These are phyloP conservation scores for Steatocranus sp. DNA, from an alignment of 2,797 vertebrate genomes.

Conservation along the genomic window DNA sequence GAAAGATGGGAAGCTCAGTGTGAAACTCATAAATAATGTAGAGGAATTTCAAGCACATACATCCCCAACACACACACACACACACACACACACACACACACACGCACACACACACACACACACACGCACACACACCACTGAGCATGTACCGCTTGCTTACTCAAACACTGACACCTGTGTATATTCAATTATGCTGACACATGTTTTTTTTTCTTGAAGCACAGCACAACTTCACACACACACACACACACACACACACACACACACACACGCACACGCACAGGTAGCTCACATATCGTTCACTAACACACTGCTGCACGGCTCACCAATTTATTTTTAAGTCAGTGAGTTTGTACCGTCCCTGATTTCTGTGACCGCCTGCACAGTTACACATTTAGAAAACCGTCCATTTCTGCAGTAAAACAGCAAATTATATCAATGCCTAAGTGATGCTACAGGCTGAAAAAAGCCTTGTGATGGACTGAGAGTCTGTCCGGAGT, in stretches of 20 bases:
- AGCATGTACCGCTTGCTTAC: slow-evolving; percentile 3
- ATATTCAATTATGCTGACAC: slow-evolving; percentile 52
- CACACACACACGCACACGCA: neutral
- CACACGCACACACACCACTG: neutral
- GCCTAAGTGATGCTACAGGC: neutral
- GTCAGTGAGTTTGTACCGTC: neutral
- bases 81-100: neutral
- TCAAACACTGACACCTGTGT: slow-evolving; percentile 37
- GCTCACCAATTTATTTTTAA: neutral
- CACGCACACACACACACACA: neutral
- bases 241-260: neutral
- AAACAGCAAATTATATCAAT: neutral
- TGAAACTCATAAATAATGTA: slow-evolving; percentile 70
- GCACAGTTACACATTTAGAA: neutral
- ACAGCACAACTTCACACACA: neutral
- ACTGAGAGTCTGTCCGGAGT: neutral
- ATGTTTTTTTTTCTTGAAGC: slow-evolving; percentile 30
- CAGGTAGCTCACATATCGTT: neutral
- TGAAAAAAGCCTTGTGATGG: neutral
- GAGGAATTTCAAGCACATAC: slow-evolving; percentile 4
- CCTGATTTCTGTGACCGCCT: neutral
- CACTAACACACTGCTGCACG: neutral
- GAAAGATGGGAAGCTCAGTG: slow-evolving; percentile 61
- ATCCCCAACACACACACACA: neutral
- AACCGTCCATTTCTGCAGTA: neutral